phyloP scores from a whole-genome alignment of 1,140 invertebrate genomes.

The Sycophila sp. region DNA sequence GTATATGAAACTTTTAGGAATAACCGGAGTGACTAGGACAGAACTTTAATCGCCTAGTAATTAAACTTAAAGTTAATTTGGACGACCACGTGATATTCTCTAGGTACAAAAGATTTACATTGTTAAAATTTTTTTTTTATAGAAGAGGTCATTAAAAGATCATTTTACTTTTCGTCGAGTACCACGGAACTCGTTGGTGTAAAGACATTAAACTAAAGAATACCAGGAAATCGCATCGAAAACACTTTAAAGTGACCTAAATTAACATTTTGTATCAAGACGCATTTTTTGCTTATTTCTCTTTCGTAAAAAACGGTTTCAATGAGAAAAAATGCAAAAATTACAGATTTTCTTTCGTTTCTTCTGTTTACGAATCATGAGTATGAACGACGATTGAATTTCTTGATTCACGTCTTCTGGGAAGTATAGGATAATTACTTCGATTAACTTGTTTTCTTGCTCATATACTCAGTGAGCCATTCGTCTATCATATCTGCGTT shows the following conservation, averaged over 20 bases:
- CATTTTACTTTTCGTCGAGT: too few relatives aligned
- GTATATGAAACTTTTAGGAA: constrained; percentile 15
- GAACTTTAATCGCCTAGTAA: too few relatives aligned
- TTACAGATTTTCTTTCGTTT: background rate
- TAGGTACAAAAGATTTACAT: background rate
- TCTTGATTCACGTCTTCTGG: constrained; percentile 3
- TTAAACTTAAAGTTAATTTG: background rate
- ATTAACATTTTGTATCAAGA: background rate
- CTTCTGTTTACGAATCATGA: constrained; percentile 20
- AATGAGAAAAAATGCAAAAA: constrained; percentile 8
- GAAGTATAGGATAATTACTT: constrained; percentile 10
- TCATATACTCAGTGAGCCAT: constrained; percentile 67
- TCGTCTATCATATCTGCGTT: constrained; percentile 72
- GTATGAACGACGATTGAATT: background rate
- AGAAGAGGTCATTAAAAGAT: background rate
- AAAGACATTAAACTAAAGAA: background rate
- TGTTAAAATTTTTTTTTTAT: background rate
- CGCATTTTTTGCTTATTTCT: background rate
- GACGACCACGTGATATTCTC: background rate
- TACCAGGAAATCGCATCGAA: background rate
- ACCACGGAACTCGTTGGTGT: too few relatives aligned
- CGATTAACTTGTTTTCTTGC: constrained; percentile 18
- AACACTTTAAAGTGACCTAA: background rate
- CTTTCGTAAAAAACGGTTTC: constrained; percentile 15
- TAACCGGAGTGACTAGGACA: too few relatives aligned